Conservation (phyloP, 2,888 invertebrate species). For the Hermodice carunculata region DNA sequence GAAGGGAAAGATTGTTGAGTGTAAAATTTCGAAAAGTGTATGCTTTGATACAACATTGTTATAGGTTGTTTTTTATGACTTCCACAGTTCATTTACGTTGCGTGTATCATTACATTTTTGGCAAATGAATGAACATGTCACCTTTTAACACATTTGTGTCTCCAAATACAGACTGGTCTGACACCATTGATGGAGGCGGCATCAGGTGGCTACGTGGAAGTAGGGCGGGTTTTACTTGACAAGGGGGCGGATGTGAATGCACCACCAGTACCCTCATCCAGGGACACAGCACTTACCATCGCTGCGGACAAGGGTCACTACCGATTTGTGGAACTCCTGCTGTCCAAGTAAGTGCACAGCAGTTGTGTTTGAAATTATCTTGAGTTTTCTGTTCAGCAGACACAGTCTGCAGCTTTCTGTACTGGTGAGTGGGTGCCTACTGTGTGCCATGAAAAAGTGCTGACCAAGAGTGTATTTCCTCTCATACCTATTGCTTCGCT, state of each 20-base stretch:
- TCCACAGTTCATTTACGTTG: too few relatives aligned
- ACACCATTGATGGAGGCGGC: conserved; percentile 99
- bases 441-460: not conserved
- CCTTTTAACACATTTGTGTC: too few relatives aligned
- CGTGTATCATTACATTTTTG: too few relatives aligned
- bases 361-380: not conserved
- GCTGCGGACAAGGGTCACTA: conserved; percentile 99
- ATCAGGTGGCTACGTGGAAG: conserved; percentile 98
- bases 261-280: conserved; percentile 95
- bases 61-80: too few relatives aligned
- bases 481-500: not conserved
- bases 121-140: too few relatives aligned
- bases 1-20: too few relatives aligned
- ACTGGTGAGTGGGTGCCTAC: not conserved
- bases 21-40: too few relatives aligned
- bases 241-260: conserved; percentile 99
- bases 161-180: conserved; percentile 85
- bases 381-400: not conserved
- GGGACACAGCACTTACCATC: conserved; percentile 98
- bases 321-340: conserved; percentile 76
- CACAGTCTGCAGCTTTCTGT: not conserved
- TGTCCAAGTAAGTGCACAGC: conserved; percentile 63
- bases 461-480: not conserved
- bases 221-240: conserved; percentile 93
- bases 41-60: too few relatives aligned